A percentile compares a stretch with the other conserved stretches of the same genome.
Conservation (phyloP, 2,797 vertebrate species). For the Cryptoblepharus egeriae region DNA sequence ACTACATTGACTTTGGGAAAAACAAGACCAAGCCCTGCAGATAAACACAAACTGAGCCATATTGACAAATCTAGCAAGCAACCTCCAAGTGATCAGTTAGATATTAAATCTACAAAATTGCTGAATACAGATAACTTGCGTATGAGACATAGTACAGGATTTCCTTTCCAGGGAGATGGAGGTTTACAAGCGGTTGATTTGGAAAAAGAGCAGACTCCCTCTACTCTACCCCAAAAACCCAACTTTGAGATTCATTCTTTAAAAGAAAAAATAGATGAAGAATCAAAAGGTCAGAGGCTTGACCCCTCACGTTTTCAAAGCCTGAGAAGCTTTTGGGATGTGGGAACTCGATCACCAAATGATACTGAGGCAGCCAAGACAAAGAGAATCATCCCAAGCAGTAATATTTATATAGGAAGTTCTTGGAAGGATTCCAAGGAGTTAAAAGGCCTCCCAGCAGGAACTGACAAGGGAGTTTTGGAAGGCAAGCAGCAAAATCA, state of each 20-base stretch:
- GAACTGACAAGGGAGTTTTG: slow-evolving; percentile 53
- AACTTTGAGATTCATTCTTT: slow-evolving; percentile 79
- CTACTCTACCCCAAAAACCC: slow-evolving; percentile 52
- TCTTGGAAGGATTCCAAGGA: slow-evolving; percentile 54
- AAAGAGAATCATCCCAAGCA: slow-evolving; percentile 29
- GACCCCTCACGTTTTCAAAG: slow-evolving; percentile 84
- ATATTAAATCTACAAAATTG: slow-evolving; percentile 14
- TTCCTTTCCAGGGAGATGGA: slow-evolving; percentile 42
- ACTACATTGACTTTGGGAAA: slow-evolving; percentile 77
- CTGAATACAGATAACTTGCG: slow-evolving; percentile 29
- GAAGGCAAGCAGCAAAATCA: slow-evolving; percentile 65
- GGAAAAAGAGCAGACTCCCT: slow-evolving; percentile 36
- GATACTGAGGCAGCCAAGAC: slow-evolving; percentile 29
- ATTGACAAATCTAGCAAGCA: slow-evolving; percentile 27
- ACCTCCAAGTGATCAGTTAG: slow-evolving; percentile 36
- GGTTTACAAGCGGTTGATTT: slow-evolving; percentile 25
- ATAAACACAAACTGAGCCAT: slow-evolving; percentile 53
- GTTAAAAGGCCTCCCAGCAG: slow-evolving; percentile 37
- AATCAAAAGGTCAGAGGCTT: slow-evolving; percentile 69
- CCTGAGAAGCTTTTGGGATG: slow-evolving; percentile 89
- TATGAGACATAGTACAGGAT: not conserved
- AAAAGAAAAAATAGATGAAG: slow-evolving; percentile 81
- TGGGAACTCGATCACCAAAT: slow-evolving; percentile 67
- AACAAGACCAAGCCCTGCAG: slow-evolving; percentile 45
- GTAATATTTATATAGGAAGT: slow-evolving; percentile 29